Evolutionary conservation across 2,888 invertebrate genomes (phyloP), one percentile per base, ranked within the genome.

Genomic region (Hemithea aestivaria): DNA sequence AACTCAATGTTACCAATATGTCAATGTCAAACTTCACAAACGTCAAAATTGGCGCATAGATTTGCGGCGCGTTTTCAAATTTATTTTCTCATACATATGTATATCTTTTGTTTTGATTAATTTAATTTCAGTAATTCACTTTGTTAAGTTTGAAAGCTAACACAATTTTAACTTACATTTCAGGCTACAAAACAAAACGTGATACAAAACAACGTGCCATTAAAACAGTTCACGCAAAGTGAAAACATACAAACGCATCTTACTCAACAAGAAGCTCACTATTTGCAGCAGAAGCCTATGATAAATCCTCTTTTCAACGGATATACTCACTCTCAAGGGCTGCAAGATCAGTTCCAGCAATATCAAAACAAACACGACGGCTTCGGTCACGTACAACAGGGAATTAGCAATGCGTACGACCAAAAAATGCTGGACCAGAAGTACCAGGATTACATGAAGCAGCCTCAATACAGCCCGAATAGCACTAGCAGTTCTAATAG

Each of bases 391-490:
- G 81, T 85, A 8, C 87, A 84, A 51, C 88, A 88, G 58, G 83
- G 83, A 33, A 82, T 87, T 45, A 76, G 77, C 27, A 88, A 82
- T 50, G 66, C 76, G 24, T 89, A 88, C 59, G 87, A 87, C 54
- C 84, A 87, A 51, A 85, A 87, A 59, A 43, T 70, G 68, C 73
- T 82, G 51, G 81, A 89, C 50, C 79, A 88, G 51, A 89, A 87
- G 61, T 85, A 85, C 51, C 71, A 77, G 48, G 87, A 90, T 44
- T 85, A 85, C 56, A 67, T 87, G 35, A 84, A 88, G 58, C 82
- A 82, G 51, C 80, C 83, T 9, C 87, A 89, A 48, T 90, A 90
- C 53, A 90, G 90, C 59, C 90, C 90, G 46, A 90, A 83, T 59
- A 87, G 85, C 52, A 85, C 82, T 36, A 83, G 82, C 60, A 87